Percentiles rank a stretch among this genome's conserved stretches.
Conservation (phyloP, 1,140 invertebrate species). For the Tetranychus cinnabarinus region DNA sequence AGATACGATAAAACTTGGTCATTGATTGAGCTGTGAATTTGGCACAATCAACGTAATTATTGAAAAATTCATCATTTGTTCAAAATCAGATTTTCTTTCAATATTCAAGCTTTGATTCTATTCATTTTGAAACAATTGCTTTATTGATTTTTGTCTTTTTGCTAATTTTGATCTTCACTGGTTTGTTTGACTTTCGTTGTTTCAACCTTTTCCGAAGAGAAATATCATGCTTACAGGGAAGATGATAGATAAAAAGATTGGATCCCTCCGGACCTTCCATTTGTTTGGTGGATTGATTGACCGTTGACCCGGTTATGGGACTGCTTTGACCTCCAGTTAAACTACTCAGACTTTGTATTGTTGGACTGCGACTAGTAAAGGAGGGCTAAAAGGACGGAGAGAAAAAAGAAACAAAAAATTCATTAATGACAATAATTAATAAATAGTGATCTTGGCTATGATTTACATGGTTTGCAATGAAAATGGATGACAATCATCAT, state of each 20-base stretch:
- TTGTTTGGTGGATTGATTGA: slow-evolving; percentile 1
- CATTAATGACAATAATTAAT: no score
- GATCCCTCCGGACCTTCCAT: slow-evolving; percentile 14
- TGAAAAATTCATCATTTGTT: no score
- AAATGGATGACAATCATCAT: no score
- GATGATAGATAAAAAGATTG: slow-evolving; percentile 14
- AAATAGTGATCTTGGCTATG: no score
- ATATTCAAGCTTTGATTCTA: no score
- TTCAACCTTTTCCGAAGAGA: background rate
- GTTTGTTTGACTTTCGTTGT: background rate
- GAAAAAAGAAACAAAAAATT: no score
- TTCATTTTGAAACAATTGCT: no score
- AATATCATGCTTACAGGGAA: slow-evolving; percentile 1
- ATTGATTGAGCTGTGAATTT: no score
- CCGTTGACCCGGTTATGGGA: background rate
- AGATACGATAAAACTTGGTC: no score
- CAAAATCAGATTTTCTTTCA: no score
- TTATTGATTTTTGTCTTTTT: background rate
- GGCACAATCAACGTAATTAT: no score
- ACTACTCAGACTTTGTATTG: background rate
- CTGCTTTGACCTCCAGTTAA: background rate
- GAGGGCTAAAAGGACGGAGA: background rate
- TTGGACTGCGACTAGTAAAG: background rate
- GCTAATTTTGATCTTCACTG: background rate
- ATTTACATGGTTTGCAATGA: no score